Percentiles rank a stretch among this genome's conserved stretches.
Evolutionary conservation across 2,113 vertebrate genomes (phyloP).

Genomic region (Calyptomena viridis): DNA sequence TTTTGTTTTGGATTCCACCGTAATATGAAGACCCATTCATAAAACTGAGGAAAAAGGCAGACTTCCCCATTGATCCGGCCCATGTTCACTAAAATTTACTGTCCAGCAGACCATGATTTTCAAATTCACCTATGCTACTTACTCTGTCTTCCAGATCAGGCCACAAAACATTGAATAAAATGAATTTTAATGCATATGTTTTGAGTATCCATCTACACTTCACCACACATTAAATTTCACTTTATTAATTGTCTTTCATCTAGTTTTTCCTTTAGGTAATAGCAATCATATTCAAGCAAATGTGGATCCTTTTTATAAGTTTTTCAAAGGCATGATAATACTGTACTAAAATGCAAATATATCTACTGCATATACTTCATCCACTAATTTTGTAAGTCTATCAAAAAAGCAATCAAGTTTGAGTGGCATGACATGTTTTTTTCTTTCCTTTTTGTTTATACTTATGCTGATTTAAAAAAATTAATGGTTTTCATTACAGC

Average conservation of each 20-base stretch:
- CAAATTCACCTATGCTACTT: not conserved
- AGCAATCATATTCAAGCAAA: not conserved
- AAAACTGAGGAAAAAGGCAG: not conserved
- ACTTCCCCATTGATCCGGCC: not conserved
- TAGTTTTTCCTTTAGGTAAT: not conserved
- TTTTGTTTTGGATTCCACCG: not conserved
- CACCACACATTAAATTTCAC: not conserved
- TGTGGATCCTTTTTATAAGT: not conserved
- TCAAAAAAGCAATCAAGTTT: slow-evolving; percentile 52
- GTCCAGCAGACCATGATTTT: not conserved
- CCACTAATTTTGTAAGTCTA: slow-evolving; percentile 41
- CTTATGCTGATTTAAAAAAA: slow-evolving; percentile 15
- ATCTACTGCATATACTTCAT: not conserved
- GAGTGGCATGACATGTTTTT: not conserved
- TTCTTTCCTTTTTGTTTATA: slow-evolving; percentile 37
- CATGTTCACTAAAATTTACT: not conserved
- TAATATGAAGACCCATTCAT: not conserved
- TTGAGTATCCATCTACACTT: not conserved
- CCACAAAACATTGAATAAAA: too few species aligned
- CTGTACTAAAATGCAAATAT: slow-evolving; percentile 35
- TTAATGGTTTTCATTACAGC: slow-evolving; percentile 32
- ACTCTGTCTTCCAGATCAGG: not conserved
- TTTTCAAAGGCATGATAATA: slow-evolving; percentile 12
- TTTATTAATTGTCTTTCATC: not conserved
- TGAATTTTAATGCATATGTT: not conserved